A percentile compares a stretch with the other conserved stretches of the same genome.
Evolutionary conservation across 2,797 vertebrate genomes (phyloP).

Genomic region (Thunnus albacares): DNA sequence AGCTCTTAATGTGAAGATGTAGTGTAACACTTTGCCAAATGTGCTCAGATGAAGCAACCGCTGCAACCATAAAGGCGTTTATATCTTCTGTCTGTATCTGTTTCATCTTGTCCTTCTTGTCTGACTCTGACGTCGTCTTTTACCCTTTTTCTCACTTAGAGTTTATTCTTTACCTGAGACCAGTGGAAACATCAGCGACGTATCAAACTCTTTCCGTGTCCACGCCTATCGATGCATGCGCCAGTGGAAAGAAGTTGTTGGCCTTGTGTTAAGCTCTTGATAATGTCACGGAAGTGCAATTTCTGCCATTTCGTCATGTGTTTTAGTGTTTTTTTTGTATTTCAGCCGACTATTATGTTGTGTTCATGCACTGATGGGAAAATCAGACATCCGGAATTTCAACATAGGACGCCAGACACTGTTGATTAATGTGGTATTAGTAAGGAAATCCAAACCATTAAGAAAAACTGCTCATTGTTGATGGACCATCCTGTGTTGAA

Average conservation of each 20-base stretch:
- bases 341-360: background rate
- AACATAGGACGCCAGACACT: background rate
- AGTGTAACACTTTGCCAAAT: background rate
- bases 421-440: background rate
- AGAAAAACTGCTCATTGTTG: too few relatives aligned
- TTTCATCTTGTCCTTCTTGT: constrained; percentile 17
- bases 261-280: background rate
- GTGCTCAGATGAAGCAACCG: background rate
- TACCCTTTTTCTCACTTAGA: background rate
- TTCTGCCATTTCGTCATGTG: constrained; percentile 1
- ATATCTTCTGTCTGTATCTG: constrained; percentile 25
- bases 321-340: background rate
- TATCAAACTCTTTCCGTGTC: background rate
- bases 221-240: background rate
- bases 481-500: background rate
- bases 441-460: background rate
- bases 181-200: background rate
- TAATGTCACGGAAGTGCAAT: constrained; percentile 8
- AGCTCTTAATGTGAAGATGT: too few relatives aligned
- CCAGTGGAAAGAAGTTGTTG: background rate
- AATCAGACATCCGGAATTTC: constrained; percentile 13
- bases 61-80: constrained; percentile 6
- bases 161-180: background rate
- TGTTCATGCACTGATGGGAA: constrained; percentile 10
- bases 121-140: background rate